Conservation (phyloP, 1,140 invertebrate species). For the Zelostemma sp. region DNA sequence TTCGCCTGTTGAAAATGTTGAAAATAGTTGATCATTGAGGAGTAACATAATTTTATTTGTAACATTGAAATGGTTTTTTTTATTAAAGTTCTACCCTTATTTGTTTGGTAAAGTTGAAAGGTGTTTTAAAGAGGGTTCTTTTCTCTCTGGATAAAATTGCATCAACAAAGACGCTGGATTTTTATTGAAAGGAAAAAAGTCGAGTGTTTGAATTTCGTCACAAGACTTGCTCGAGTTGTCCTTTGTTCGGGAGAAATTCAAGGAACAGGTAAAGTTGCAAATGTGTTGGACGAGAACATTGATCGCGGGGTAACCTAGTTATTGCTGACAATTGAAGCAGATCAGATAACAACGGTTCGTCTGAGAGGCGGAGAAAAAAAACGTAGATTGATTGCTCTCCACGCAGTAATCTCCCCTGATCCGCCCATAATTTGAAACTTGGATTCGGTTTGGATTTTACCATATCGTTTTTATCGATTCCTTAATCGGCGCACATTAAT, state of each 20-base stretch:
- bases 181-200: background rate
- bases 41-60: no score
- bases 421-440: conserved; percentile 30
- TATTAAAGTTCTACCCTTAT: no score
- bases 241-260: conserved; percentile 30
- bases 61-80: no score
- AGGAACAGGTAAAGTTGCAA: conserved; percentile 34
- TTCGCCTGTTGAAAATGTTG: no score
- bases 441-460: conserved; percentile 7
- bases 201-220: conserved; percentile 5
- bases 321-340: conserved; percentile 41
- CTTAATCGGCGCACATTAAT: background rate
- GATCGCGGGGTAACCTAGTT: conserved; percentile 45
- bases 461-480: background rate
- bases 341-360: conserved; percentile 42
- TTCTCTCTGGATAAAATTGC: no score
- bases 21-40: no score
- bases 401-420: conserved; percentile 24
- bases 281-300: conserved; percentile 39
- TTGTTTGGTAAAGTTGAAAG: no score
- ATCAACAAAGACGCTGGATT: conserved; percentile 3
- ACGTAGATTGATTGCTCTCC: conserved; percentile 33
- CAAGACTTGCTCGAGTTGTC: conserved; percentile 25
- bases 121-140: no score
- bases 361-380: conserved; percentile 31